These are phyloP conservation scores for Sitophilus oryzae DNA, from an alignment of 1,140 invertebrate species.

Conservation along the genomic window DNA sequence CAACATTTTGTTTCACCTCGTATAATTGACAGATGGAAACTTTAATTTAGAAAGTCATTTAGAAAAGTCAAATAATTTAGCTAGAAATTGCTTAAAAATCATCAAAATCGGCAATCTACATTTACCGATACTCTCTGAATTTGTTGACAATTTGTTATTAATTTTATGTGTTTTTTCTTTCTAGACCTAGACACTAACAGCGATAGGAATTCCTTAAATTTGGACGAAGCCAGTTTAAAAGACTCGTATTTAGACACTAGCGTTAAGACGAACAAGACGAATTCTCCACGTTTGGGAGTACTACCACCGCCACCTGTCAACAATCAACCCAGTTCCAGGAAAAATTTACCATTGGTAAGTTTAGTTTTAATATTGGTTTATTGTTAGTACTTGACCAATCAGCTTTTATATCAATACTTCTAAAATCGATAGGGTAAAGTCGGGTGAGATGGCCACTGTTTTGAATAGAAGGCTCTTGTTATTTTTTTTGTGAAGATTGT, in stretches of 20 bases:
- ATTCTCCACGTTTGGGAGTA: slow-evolving; percentile 56
- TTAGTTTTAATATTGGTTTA: slow-evolving; percentile 1
- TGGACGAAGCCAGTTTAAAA: slow-evolving; percentile 35
- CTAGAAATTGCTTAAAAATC: too few species aligned
- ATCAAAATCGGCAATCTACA: too few species aligned
- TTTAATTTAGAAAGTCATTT: too few species aligned
- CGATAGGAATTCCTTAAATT: slow-evolving; percentile 37
- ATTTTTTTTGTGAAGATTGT: too few species aligned
- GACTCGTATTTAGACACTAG: slow-evolving; percentile 29
- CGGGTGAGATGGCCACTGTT: too few species aligned
- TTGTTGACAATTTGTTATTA: not conserved
- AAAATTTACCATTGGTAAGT: slow-evolving; percentile 57
- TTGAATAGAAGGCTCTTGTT: too few species aligned
- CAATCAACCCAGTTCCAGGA: slow-evolving; percentile 50
- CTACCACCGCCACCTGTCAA: slow-evolving; percentile 52
- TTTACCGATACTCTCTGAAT: not conserved
- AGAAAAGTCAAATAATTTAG: too few species aligned
- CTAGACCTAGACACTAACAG: slow-evolving; percentile 37
- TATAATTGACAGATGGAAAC: too few species aligned
- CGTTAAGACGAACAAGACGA: slow-evolving; percentile 38
- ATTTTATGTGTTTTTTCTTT: slow-evolving; percentile 12
- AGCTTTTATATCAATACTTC: too few species aligned
- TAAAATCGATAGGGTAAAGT: too few species aligned
- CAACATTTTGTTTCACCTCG: too few species aligned
- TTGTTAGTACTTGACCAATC: not conserved